A percentile compares a stretch with the other conserved stretches of the same genome.
phyloP scores from a whole-genome alignment of 1,140 invertebrate genomes.

The Pollicipes pollicipes region DNA sequence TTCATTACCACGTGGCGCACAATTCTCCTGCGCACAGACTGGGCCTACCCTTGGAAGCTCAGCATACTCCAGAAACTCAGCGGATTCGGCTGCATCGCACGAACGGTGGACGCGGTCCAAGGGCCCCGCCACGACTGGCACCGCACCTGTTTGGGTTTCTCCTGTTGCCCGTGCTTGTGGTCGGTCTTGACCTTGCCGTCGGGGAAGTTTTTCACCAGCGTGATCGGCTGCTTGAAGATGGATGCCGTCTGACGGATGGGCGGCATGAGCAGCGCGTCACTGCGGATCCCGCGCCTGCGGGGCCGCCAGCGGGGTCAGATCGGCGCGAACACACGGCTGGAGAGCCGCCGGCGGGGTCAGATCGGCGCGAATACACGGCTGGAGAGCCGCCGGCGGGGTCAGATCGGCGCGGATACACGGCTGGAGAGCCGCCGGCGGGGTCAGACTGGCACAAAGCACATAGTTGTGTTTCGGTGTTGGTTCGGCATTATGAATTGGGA shows the following conservation, averaged over 20 bases:
- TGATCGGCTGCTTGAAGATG: constrained; percentile 97
- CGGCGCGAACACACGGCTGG: neutral
- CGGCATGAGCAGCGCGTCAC: constrained; percentile 74
- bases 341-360: constrained; percentile 3
- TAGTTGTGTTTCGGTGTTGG: no score
- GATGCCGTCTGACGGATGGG: constrained; percentile 94
- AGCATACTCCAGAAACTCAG: no score
- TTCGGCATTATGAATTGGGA: no score
- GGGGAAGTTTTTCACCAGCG: constrained; percentile 66
- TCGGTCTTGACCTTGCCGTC: constrained; percentile 74
- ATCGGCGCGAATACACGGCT: constrained; percentile 4
- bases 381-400: neutral
- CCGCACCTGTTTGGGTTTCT: constrained; percentile 76
- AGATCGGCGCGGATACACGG: no score
- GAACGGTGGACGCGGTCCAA: no score
- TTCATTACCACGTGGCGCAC: no score
- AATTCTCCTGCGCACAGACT: no score
- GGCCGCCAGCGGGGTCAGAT: constrained; percentile 7
- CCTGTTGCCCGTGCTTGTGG: constrained; percentile 68
- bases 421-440: no score
- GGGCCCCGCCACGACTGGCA: no score
- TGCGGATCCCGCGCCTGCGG: constrained; percentile 51
- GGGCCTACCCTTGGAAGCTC: no score
- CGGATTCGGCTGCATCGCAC: no score
- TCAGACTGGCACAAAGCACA: no score